These are phyloP conservation scores for Limnephilus marmoratus DNA, from an alignment of 2,888 invertebrate genomes.

Conservation along the genomic window DNA sequence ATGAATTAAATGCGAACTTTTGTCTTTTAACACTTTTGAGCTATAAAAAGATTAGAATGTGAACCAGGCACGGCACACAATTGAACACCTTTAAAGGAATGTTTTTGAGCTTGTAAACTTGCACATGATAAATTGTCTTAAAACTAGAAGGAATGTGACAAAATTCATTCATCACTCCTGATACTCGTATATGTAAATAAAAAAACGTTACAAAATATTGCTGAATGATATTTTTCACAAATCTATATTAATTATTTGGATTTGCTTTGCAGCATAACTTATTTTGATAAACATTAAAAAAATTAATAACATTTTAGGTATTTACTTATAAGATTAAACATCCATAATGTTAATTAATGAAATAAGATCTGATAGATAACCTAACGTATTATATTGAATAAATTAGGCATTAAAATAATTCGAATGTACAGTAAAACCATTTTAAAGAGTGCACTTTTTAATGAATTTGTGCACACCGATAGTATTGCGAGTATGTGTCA, in stretches of 20 bases:
- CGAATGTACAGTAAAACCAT: background rate
- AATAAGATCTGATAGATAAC: background rate
- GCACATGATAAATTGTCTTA: background rate
- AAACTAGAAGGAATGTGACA: background rate
- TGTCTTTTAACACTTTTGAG: background rate
- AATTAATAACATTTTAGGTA: background rate
- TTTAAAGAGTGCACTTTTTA: too few relatives aligned
- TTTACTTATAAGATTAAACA: background rate
- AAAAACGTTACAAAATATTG: background rate
- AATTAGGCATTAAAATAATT: background rate
- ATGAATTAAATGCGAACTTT: background rate
- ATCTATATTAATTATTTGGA: background rate
- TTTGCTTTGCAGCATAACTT: background rate
- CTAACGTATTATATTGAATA: background rate
- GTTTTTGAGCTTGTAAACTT: background rate
- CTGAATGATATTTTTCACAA: background rate
- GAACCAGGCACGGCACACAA: background rate
- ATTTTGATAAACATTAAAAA: background rate
- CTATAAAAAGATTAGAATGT: background rate
- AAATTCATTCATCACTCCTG: background rate
- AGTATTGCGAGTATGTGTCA: too few relatives aligned
- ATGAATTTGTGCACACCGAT: too few relatives aligned
- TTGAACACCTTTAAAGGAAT: background rate
- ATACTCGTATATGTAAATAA: background rate
- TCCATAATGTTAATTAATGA: background rate